Base-by-base conservation (phyloP, 2,888 invertebrate genomes). In the Drosophila mayaguana region DNA sequence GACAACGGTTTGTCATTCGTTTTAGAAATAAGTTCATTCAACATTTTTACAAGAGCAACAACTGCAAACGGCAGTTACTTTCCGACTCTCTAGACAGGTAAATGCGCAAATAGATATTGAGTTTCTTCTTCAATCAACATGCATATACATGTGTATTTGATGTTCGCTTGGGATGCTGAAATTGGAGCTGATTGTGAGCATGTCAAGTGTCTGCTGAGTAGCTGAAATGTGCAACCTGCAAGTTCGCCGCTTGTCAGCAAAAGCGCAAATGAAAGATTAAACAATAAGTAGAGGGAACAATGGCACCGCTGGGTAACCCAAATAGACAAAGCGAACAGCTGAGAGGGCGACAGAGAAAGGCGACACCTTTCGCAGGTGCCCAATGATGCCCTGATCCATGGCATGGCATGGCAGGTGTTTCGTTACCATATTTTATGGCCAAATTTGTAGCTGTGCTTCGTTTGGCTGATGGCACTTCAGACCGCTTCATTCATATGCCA, bases 361-460 rank as follows among this genome's bases (percentile, higher is more conserved):
- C 64, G 75, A 81, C 59, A 79, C 60, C 69, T 60, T 73, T 42
- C 11, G 79, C 75, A 78, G 78, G 79, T 78, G 78, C 43, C 28
- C 59, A 55, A 53, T 62, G 48, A 34, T 54, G 73, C 54, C 38
- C 46, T 53, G 59, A 63, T 74, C 78, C 63, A 77, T 71, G 83
- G 28, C 48, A 32, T 48, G 48, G 78, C 48, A 28, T 48, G 83
- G 89, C 84, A 84, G 84, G 89, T 84, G 84, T 84, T 89, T 83
- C 69, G 74, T 81, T 84, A 74, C 81, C 81, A 88, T 76, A 86
- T 86, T 88, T 88, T 88, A 86, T 88, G 75, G 64, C 87, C 83
- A 88, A 84, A 86, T 75, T 88, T 83, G 74, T 68, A 76, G 78
- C 57, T 72, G 14, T 63, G 51, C 51, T 60, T 55, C 65, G 48